These are phyloP conservation scores for Nothoprocta pentlandii DNA, from an alignment of 2,113 vertebrate species.

Conservation along the genomic window DNA sequence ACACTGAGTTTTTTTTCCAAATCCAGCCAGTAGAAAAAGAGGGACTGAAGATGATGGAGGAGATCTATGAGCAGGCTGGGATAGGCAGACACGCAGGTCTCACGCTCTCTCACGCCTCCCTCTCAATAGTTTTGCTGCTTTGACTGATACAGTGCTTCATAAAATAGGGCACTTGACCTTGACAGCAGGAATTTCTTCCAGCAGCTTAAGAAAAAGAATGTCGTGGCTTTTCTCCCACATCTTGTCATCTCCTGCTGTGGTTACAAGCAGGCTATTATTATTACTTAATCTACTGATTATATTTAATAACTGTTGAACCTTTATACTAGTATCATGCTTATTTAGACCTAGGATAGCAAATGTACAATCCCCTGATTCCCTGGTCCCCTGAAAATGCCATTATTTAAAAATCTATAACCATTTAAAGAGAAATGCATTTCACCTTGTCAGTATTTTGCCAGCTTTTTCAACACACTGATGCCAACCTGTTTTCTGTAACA, in stretches of 20 bases:
- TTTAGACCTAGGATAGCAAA: background rate
- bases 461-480: slow-evolving; percentile 3
- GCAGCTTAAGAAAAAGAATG: background rate
- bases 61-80: background rate
- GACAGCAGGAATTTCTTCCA: background rate
- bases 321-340: background rate
- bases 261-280: background rate
- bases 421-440: background rate
- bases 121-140: background rate
- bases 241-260: background rate
- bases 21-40: background rate
- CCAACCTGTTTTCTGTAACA: background rate
- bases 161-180: background rate
- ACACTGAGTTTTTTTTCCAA: background rate
- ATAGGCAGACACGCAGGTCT: background rate
- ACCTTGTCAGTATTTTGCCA: slow-evolving; percentile 20
- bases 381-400: background rate
- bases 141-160: background rate
- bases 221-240: background rate
- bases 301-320: background rate
- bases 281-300: slow-evolving; percentile 7
- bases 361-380: background rate
- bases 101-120: background rate
- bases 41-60: background rate
- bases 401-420: slow-evolving; percentile 20